These are phyloP conservation scores for Dasypus novemcinctus DNA, from an alignment of 2,113 vertebrate species.

Conservation along the genomic window DNA sequence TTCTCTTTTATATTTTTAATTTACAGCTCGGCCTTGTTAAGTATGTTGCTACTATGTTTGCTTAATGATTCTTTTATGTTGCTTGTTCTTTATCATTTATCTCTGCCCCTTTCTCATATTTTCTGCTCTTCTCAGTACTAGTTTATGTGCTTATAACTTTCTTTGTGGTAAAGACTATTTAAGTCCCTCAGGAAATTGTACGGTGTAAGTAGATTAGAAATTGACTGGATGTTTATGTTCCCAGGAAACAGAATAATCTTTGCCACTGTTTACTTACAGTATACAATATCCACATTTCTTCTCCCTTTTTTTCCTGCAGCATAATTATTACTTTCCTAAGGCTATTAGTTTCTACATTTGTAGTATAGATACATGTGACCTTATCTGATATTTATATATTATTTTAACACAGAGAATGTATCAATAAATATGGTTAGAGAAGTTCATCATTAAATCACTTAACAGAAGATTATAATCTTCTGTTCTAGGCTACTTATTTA, in stretches of 20 bases:
- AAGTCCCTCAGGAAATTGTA: not conserved
- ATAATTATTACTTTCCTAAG: not conserved
- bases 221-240: not conserved
- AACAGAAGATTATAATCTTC: not conserved
- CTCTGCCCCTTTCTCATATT: not conserved
- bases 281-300: not conserved
- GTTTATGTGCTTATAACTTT: not conserved
- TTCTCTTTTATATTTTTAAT: not conserved
- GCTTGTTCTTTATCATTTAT: not conserved
- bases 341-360: not conserved
- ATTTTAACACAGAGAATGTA: not conserved
- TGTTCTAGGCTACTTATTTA: not conserved
- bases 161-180: not conserved
- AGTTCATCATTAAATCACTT: not conserved
- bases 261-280: not conserved
- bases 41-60: not conserved
- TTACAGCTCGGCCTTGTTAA: not conserved
- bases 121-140: not conserved
- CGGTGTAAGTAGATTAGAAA: not conserved
- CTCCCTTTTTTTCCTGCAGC: not conserved
- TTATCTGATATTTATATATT: not conserved
- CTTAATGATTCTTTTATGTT: not conserved
- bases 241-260: not conserved
- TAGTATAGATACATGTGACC: not conserved
- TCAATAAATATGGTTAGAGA: not conserved